Conservation (phyloP, 2,113 vertebrate species). For the Grammomys surdaster region DNA sequence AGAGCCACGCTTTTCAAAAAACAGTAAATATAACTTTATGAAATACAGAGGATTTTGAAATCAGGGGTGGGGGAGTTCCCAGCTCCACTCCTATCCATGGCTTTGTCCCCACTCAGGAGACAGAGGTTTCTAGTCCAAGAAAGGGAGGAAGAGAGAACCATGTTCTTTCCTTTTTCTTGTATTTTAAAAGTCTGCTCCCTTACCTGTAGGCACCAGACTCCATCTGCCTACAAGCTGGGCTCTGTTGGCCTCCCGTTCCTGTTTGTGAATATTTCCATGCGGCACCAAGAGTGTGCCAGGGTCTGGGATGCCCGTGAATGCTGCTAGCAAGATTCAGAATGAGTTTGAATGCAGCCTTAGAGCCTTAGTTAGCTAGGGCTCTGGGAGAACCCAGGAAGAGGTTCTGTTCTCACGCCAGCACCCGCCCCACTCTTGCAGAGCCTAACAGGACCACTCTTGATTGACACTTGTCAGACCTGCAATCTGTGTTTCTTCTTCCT, state of each 20-base stretch:
- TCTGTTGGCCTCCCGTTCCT: neutral
- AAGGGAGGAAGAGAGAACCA: neutral
- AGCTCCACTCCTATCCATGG: neutral
- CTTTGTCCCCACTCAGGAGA: neutral
- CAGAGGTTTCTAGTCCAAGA: neutral
- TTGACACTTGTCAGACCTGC: neutral
- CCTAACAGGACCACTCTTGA: neutral
- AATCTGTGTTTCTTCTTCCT: neutral
- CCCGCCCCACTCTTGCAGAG: accelerated
- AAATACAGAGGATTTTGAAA: neutral
- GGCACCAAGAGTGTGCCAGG: neutral
- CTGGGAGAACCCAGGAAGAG: neutral
- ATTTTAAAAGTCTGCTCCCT: neutral
- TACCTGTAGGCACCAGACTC: neutral
- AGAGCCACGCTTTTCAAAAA: neutral
- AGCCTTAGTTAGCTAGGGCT: neutral
- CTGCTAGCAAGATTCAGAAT: neutral
- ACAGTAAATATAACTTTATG: neutral
- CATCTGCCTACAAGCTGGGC: neutral
- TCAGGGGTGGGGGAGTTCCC: neutral
- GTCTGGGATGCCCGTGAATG: no score
- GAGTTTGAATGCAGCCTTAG: neutral
- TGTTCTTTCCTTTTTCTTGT: neutral
- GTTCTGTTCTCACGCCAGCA: neutral
- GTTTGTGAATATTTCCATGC: neutral